Evolutionary conservation across 2,888 invertebrate genomes (phyloP).

Genomic region (Ypsolopha sequella): DNA sequence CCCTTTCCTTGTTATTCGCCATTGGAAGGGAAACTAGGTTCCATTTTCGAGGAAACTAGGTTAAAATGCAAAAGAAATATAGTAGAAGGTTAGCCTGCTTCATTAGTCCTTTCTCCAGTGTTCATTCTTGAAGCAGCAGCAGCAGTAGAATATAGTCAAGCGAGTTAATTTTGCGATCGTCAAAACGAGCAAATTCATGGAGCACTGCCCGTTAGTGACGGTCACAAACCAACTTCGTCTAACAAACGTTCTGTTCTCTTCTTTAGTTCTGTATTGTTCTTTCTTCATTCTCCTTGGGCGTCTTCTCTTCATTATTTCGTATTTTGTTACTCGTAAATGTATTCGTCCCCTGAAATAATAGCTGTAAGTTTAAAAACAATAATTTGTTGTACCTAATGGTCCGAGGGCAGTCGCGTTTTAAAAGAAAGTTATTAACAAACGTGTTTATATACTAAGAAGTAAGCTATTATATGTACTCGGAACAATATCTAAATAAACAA

Average conservation of each 20-base stretch:
- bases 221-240: conserved; percentile 73
- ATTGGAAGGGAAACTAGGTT: too few relatives aligned
- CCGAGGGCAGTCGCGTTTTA: neutral
- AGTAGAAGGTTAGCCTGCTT: neutral
- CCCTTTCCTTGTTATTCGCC: too few relatives aligned
- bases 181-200: conserved; percentile 63
- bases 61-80: too few relatives aligned
- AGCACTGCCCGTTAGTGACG: conserved; percentile 71
- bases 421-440: neutral
- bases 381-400: too few relatives aligned
- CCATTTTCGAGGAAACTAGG: too few relatives aligned
- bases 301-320: conserved; percentile 8
- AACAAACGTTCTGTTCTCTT: conserved; percentile 27
- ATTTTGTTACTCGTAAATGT: neutral
- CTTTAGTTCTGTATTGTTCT: neutral
- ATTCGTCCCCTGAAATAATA: neutral
- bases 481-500: neutral
- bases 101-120: neutral
- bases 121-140: neutral
- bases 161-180: conserved; percentile 73
- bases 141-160: conserved; percentile 48
- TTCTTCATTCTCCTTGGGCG: conserved; percentile 9
- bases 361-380: neutral
- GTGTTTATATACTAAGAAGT: neutral
- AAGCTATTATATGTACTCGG: neutral